These are phyloP conservation scores for Heterocephalus glaber DNA, from an alignment of 2,113 vertebrate genomes.

Conservation along the genomic window DNA sequence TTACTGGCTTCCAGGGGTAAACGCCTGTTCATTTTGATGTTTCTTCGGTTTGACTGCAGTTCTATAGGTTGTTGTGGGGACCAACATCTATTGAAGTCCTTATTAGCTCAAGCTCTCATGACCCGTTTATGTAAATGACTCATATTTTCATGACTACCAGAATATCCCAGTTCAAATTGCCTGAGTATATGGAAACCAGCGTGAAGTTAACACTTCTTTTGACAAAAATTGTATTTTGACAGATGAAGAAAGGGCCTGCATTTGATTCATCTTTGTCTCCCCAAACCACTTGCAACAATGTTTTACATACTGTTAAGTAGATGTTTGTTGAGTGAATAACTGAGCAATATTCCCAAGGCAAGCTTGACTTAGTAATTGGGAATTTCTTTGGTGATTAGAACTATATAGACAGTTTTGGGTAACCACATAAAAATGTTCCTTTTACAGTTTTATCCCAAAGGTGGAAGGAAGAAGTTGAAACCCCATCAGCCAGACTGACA, in stretches of 20 bases:
- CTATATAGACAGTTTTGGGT: background rate
- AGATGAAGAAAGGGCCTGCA: background rate
- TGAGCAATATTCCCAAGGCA: background rate
- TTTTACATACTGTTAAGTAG: background rate
- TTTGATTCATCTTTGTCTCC: background rate
- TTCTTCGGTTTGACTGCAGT: background rate
- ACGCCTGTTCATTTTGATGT: fast-evolving
- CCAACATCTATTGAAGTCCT: background rate
- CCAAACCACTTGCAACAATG: background rate
- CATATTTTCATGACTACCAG: background rate
- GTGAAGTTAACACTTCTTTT: background rate
- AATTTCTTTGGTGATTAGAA: background rate
- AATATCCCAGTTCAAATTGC: background rate
- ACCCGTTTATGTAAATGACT: background rate
- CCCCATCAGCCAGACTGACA: background rate
- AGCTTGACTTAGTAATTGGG: background rate
- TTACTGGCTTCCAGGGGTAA: background rate
- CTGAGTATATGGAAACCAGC: background rate
- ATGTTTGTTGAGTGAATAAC: background rate
- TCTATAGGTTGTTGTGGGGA: background rate
- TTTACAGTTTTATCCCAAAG: background rate
- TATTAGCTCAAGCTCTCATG: background rate
- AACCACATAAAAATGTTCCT: background rate
- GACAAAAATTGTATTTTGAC: background rate
- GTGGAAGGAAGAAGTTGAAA: background rate